Evolutionary conservation across 2,113 vertebrate species (phyloP), one percentile per base, ranked within the genome.

Genomic region (human): DNA sequence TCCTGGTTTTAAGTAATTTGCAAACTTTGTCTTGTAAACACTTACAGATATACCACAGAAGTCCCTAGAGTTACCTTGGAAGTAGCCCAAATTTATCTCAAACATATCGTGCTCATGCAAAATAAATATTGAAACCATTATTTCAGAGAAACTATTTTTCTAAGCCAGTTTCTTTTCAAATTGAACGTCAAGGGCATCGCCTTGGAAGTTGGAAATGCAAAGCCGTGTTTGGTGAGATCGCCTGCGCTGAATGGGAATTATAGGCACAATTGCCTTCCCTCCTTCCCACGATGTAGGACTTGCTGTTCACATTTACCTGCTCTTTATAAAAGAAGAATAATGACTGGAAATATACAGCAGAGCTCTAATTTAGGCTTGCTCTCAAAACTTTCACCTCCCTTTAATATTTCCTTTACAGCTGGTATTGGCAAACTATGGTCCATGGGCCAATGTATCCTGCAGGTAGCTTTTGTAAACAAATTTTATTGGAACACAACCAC

Each of bases 81-180:
- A 92, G 90, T 30, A 70, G 83, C 48, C 94, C 97, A 92, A 92
- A 93, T 96, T 73, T 52, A 96, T 95, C 90, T 87, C 92, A 95
- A 89, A 91, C 64, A 70, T 93, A 96, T 94, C 84, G 96, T 97
- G 68, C 32, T 86, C 68, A 17, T 59, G 75, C 35, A 83, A 95
- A 89, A 84, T 92, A 93, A 96, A 96, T 93, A 90, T 32, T 97
- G 87, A 96, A 97, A 64, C 75, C 90, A 90, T 90, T 96, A 92
- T 82, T 97, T n/a, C 68, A 50, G 76, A 40, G 73, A 96, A 96
- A 70, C 78, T 78, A 30, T 91, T 96, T 93, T 96, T 89, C 79
- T 93, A 82, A 96, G 73, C 27, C 59, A 25, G 92, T 90, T 95
- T 40, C 48, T 82, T 95, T 96, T 84, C 94, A 80, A 72, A 93